Evolutionary conservation across 2,797 vertebrate species (phyloP).

Genomic region (Sebastes vulpes): DNA sequence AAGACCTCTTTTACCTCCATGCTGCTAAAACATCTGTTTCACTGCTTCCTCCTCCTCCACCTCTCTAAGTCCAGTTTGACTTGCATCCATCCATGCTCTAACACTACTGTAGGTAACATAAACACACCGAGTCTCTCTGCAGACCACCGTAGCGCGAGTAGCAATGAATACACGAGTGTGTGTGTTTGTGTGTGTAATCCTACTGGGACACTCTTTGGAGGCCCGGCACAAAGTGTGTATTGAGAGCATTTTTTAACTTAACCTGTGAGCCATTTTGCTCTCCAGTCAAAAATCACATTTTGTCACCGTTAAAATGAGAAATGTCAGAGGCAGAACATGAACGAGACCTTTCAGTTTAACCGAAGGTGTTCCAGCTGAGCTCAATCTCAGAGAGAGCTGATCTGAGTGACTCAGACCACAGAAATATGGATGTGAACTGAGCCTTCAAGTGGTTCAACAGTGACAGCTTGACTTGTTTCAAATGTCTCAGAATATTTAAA

Average conservation of each 20-base stretch:
- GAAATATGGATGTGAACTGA: background rate
- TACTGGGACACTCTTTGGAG: constrained; percentile 33
- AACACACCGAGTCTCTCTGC: constrained; percentile 53
- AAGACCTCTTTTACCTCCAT: constrained; percentile 24
- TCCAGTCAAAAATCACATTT: constrained; percentile 41
- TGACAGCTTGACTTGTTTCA: background rate
- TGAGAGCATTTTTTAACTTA: constrained; percentile 25
- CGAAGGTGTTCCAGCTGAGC: constrained; percentile 2
- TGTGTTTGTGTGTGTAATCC: constrained; percentile 47
- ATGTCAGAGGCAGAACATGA: constrained; percentile 20
- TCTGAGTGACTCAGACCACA: background rate
- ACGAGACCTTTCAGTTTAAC: constrained; percentile 20
- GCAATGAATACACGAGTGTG: constrained; percentile 54
- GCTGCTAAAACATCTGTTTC: constrained; percentile 48
- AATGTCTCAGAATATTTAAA: background rate
- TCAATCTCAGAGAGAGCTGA: background rate
- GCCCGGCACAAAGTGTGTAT: constrained; percentile 54
- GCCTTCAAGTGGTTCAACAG: constrained; percentile 5
- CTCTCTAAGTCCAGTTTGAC: constrained; percentile 28
- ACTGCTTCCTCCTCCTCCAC: constrained; percentile 7
- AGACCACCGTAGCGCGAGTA: constrained; percentile 46
- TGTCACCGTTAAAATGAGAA: constrained; percentile 41
- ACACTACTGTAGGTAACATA: constrained; percentile 66
- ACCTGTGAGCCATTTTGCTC: constrained; percentile 20
- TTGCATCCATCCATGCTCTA: constrained; percentile 48